A percentile compares a stretch with the other conserved stretches of the same genome.
Evolutionary conservation across 2,888 invertebrate genomes (phyloP).

Genomic region (Aleiodes alternator): DNA sequence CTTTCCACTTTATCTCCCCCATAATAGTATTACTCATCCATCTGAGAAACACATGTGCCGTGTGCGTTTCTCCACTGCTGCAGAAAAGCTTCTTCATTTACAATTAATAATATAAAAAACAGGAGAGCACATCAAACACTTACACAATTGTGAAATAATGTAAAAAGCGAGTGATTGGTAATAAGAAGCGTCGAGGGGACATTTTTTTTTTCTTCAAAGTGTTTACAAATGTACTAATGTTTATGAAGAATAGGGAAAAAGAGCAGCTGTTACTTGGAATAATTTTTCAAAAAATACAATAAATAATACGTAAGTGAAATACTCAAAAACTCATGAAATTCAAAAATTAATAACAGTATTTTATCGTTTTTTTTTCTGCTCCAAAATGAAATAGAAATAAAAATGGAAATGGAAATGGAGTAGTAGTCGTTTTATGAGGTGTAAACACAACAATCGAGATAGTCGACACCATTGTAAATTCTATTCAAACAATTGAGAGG

Average conservation of each 20-base stretch:
- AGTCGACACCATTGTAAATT: slow-evolving; percentile 14
- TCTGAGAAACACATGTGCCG: slow-evolving; percentile 29
- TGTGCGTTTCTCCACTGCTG: not conserved
- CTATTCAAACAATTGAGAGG: not conserved
- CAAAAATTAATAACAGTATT: not conserved
- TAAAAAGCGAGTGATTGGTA: not conserved
- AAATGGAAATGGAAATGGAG: not conserved
- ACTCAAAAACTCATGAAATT: not conserved
- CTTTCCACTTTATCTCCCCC: slow-evolving; percentile 9
- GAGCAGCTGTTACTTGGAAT: slow-evolving; percentile 1
- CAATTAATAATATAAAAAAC: no score
- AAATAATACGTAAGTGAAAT: not conserved
- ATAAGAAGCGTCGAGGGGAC: slow-evolving; percentile 2
- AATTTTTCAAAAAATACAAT: not conserved
- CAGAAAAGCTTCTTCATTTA: slow-evolving; percentile 1
- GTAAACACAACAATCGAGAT: slow-evolving; percentile 7
- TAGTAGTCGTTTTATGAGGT: not conserved
- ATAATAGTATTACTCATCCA: slow-evolving; percentile 32
- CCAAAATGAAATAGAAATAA: not conserved
- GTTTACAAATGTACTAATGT: slow-evolving; percentile 4
- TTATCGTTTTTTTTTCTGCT: not conserved
- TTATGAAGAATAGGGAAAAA: not conserved
- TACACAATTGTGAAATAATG: slow-evolving; percentile 23
- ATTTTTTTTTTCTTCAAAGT: slow-evolving; percentile 15
- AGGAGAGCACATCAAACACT: not conserved